Percentiles rank a stretch among this genome's conserved stretches.
Conservation (phyloP, 2,888 invertebrate genomes). For the Perizoma affinitatum region DNA sequence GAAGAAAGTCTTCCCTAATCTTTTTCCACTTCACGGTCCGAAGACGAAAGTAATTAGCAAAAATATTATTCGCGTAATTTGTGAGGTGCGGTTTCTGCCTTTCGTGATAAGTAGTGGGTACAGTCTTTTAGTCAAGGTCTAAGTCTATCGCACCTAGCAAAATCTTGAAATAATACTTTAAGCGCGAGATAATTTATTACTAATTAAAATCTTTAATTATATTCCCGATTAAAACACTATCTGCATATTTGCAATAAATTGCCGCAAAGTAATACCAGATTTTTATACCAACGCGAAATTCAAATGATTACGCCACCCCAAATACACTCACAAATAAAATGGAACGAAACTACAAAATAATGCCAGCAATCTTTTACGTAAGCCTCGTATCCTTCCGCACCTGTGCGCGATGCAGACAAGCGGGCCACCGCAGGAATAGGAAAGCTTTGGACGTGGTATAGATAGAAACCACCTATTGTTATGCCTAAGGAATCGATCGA, state of each 20-base stretch:
- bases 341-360: conserved; percentile 13
- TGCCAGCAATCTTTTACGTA: conserved; percentile 18
- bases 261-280: conserved; percentile 2
- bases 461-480: conserved; percentile 12
- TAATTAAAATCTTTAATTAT: too few relatives aligned
- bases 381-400: conserved; percentile 37
- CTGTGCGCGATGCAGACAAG: conserved; percentile 45
- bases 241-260: background rate
- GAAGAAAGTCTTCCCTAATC: background rate
- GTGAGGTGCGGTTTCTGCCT: conserved; percentile 8
- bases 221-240: background rate
- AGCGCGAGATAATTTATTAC: too few relatives aligned
- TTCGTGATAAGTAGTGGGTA: background rate
- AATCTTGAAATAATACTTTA: too few relatives aligned
- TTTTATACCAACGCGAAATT: background rate
- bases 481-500: background rate
- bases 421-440: conserved; percentile 20
- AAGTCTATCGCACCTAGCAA: background rate
- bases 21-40: background rate
- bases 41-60: background rate
- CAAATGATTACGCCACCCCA: background rate
- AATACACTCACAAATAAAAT: conserved; percentile 14
- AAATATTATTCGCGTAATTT: conserved; percentile 9
- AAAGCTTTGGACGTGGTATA: conserved; percentile 18
- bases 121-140: background rate